Evolutionary conservation across 1,140 invertebrate genomes (phyloP), one percentile per base, ranked within the genome.

Genomic region (Ylistrum balloti): DNA sequence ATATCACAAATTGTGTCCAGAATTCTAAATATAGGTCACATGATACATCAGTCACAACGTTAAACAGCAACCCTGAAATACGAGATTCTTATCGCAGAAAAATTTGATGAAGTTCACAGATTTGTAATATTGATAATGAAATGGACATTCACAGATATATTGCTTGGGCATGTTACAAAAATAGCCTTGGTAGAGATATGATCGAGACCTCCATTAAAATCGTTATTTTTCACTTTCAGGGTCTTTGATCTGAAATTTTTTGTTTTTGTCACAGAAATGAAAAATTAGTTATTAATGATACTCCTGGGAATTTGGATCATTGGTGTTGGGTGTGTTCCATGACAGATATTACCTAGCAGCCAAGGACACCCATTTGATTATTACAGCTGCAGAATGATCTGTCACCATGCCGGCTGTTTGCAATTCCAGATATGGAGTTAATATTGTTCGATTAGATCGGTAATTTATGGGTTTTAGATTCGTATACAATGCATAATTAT

Each of bases 221-320:
- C 56, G 22, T 74, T 74, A n/a, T 74, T 74, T 74, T 74, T 74
- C 56, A 74, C 28, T 74, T n/a, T n/a, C 56, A 0, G n/a, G 5
- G 56, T 28, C 56, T 74, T 74, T 74, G 56, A 74, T 74, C 56
- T 74, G 22, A 74, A 74, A 74, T 28, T 0, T n/a, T n/a, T n/a
- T 74, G n/a, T 22, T 74, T 74, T 74, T 74, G 56, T 74, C 20
- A 74, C 22, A 28, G 56, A 11, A n/a, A 74, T 74, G 22, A 74
- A 28, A 74, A 74, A 74, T 74, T 74, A 74, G 56, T 74, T 74
- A 74, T 28, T 74, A n/a, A 74, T 74, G 56, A 74, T 74, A 74
- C 56, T 28, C 1, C 56, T 28, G 56, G 56, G 56, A 74, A 74
- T 74, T 56, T 2, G 17, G 10, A 45, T 45, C 41, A 13, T 17